Conservation (phyloP, 2,888 invertebrate species). For the Nomada goodeniana region DNA sequence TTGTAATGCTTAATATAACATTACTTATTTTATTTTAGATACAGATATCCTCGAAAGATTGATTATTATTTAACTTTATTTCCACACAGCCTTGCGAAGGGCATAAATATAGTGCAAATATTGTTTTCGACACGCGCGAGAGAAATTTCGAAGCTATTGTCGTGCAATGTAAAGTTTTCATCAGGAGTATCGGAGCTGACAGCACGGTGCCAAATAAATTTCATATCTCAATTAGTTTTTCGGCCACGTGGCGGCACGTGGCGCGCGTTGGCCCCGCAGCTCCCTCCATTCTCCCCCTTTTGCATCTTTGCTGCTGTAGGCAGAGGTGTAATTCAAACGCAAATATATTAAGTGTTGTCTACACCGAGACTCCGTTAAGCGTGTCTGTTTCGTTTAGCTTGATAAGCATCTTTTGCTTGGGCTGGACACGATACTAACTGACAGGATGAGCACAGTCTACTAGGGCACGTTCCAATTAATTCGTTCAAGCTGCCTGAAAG, state of each 20-base stretch:
- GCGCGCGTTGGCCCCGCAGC: constrained; percentile 60
- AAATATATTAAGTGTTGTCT: constrained; percentile 78
- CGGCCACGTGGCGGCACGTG: constrained; percentile 83
- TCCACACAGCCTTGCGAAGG: neutral
- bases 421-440: constrained; percentile 49
- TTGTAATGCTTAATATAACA: neutral
- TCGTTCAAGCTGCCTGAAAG: neutral
- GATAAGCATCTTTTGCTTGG: constrained; percentile 68
- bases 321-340: constrained; percentile 78
- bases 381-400: constrained; percentile 59
- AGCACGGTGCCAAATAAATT: constrained; percentile 81
- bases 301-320: constrained; percentile 17
- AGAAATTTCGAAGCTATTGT: constrained; percentile 6
- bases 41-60: neutral
- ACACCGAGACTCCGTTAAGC: constrained; percentile 63
- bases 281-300: constrained; percentile 35
- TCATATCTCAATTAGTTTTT: constrained; percentile 84
- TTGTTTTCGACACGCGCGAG: no score
- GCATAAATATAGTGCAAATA: no score
- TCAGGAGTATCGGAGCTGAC: constrained; percentile 75
- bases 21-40: neutral
- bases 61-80: neutral
- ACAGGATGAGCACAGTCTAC: constrained; percentile 30
- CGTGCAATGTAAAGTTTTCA: constrained; percentile 40
- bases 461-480: constrained; percentile 1